A percentile compares a stretch with the other conserved stretches of the same genome.
Conservation (phyloP, 2,888 invertebrate genomes). For the Acleris emargana region DNA sequence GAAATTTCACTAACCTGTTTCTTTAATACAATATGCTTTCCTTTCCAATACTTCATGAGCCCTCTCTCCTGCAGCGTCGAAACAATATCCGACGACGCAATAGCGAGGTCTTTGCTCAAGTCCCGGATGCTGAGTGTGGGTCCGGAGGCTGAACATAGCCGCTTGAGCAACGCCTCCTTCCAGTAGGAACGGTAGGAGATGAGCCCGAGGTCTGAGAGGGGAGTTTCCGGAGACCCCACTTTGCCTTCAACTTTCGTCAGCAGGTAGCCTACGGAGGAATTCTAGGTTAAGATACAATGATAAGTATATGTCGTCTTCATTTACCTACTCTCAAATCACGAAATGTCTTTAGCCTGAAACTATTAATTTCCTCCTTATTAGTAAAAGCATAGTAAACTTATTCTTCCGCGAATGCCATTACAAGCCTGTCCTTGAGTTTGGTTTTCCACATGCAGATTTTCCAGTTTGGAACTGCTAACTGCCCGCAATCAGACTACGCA, state of each 20-base stretch:
- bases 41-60: conserved; percentile 99
- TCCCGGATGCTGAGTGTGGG: conserved; percentile 96
- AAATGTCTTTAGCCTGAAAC: too few species aligned
- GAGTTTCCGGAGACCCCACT: conserved; percentile 99
- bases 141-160: conserved; percentile 94
- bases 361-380: too few species aligned
- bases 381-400: too few species aligned
- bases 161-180: conserved; percentile 97
- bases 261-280: conserved; percentile 90
- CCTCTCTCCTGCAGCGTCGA: conserved; percentile 98
- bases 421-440: too few species aligned
- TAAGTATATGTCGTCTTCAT: background rate
- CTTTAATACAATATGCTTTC: conserved; percentile 97
- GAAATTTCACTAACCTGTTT: conserved; percentile 87
- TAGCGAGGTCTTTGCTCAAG: conserved; percentile 94
- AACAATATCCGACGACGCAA: conserved; percentile 98
- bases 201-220: conserved; percentile 97
- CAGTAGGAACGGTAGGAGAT: conserved; percentile 99
- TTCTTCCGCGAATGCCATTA: too few species aligned
- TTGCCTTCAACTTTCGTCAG: conserved; percentile 97
- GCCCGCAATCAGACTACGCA: too few species aligned
- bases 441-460: too few species aligned
- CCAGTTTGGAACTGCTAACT: too few species aligned
- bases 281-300: background rate
- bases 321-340: too few species aligned